phyloP scores from a whole-genome alignment of 92 coral and sea anemone genomes.

The Ricordea florida region DNA sequence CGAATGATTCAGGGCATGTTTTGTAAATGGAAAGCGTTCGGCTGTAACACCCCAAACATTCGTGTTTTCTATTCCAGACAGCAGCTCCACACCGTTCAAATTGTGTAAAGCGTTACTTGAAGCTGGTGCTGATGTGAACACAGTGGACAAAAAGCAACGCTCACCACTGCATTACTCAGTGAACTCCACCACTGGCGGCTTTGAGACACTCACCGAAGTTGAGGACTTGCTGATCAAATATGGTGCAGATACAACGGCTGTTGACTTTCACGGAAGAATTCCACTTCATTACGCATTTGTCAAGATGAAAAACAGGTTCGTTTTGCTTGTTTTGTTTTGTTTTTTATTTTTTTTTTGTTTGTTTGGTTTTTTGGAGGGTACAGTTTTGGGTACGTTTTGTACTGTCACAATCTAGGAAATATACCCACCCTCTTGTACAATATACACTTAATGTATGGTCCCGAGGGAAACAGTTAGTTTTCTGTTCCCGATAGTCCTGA shows the following conservation, averaged over 20 bases:
- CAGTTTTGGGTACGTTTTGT: too few species aligned
- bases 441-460: too few species aligned
- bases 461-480: too few species aligned
- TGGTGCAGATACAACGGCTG: constrained; percentile 67
- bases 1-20: neutral
- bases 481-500: too few species aligned
- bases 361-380: too few species aligned
- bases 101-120: constrained; percentile 58
- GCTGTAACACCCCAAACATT: too few species aligned
- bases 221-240: constrained; percentile 70
- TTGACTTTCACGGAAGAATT: constrained; percentile 65
- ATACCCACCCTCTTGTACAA: too few species aligned
- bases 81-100: constrained; percentile 30
- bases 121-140: constrained; percentile 81
- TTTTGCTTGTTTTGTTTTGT: too few species aligned
- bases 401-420: too few species aligned
- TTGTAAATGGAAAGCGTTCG: neutral
- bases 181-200: constrained; percentile 80
- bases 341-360: too few species aligned
- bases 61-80: constrained; percentile 5
- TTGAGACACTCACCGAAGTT: constrained; percentile 75
- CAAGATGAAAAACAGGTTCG: constrained; percentile 51
- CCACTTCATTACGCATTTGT: constrained; percentile 86
- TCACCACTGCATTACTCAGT: constrained; percentile 78
- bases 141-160: constrained; percentile 53